Evolutionary conservation across 2,888 invertebrate species (phyloP), one percentile per base, ranked within the genome.

Genomic region (Pharmacophagus antenor): DNA sequence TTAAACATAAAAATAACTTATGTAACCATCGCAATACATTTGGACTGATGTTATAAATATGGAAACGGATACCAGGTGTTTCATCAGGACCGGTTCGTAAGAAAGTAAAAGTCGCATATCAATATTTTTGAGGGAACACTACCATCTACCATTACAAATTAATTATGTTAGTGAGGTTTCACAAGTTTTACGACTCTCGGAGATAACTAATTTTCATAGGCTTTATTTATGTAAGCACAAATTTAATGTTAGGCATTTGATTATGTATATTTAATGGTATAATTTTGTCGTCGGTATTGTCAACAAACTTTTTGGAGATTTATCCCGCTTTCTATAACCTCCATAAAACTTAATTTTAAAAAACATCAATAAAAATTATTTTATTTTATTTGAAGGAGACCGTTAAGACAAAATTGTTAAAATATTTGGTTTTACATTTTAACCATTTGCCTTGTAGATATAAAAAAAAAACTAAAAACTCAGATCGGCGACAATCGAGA

Each of bases 41-140:
- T 53, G 47, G 22, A 42, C 15, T 52, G 22, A 53, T 44, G 21
- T 53, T 56, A 56, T 61, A 56, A 58, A 58, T 55, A 60, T 60
- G 48, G 46, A 58, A 57, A 41, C 47, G 42, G 27, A 12, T 44
- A 53, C 65, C 66, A 64, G 67, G 68, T 68, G 65, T 31, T 54
- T 54, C 37, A 23, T 44, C 27, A 53, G 17, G 67, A 71, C 71
- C 70, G 71, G 70, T 72, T 69, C 44, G 58, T 56, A 62, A 58
- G 70, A 74, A 71, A 74, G 74, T 74, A 71, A 73, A 71, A 74
- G 72, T 69, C 51, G 48, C 58, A 65, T 65, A 66, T 66, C 42
- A 56, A 60, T 51, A 56, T 58, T 57, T 62, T 59, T 41, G 49
- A 42, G 56, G 37, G 48, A 44, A 49, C 31, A 44, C 41, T 10